phyloP scores from a whole-genome alignment of 2,888 invertebrate genomes.

The Leptura quadrifasciata region DNA sequence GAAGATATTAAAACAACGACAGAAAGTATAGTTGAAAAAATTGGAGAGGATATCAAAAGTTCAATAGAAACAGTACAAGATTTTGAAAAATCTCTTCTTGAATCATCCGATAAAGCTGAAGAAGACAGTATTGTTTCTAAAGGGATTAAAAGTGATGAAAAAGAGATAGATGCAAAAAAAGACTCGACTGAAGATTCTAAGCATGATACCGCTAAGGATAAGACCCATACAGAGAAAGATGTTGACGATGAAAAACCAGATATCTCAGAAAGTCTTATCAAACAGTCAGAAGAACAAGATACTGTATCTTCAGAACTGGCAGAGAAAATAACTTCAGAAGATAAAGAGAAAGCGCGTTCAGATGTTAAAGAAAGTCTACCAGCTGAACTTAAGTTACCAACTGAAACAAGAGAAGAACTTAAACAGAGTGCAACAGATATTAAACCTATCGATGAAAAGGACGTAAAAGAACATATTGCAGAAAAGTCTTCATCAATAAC shows the following conservation, averaged over 20 bases:
- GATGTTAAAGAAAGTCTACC: neutral
- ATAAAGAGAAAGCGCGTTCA: neutral
- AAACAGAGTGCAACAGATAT: neutral
- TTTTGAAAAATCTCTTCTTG: conserved; percentile 51
- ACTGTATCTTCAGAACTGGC: neutral
- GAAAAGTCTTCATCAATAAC: neutral
- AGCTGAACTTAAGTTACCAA: neutral
- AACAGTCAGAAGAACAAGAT: neutral
- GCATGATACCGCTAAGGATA: neutral
- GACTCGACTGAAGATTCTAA: neutral
- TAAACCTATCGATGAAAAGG: neutral
- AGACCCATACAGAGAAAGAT: neutral
- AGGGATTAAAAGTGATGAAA: neutral
- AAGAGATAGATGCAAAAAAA: neutral
- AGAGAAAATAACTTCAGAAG: neutral
- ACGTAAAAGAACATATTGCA: neutral
- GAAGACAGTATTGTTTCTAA: neutral
- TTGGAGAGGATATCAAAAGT: conserved; percentile 16
- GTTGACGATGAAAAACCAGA: no score
- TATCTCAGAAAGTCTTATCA: neutral
- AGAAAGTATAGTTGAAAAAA: conserved; percentile 19
- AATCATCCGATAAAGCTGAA: neutral
- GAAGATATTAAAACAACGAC: conserved; percentile 24
- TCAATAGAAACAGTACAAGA: conserved; percentile 10
- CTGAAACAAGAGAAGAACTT: neutral